Percentiles rank a stretch among this genome's conserved stretches.
phyloP scores from a whole-genome alignment of 2,797 vertebrate species.

The Clamator glandarius region DNA sequence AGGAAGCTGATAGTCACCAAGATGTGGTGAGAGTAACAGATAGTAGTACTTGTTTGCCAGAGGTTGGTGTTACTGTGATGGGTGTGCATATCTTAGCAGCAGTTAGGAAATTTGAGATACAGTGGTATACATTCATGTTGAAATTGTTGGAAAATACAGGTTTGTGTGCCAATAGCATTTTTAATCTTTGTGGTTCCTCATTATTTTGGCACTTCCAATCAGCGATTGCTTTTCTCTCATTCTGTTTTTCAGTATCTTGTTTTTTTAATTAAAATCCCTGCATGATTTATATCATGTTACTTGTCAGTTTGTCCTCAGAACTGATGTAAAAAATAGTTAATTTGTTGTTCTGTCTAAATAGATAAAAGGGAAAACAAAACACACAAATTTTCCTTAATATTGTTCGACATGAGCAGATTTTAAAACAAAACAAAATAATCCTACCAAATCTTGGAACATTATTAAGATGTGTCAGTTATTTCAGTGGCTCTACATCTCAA shows the following conservation, averaged over 20 bases:
- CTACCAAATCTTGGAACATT: conserved; percentile 6
- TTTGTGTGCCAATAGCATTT: neutral
- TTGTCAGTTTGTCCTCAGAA: conserved; percentile 33
- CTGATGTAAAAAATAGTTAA: conserved; percentile 38
- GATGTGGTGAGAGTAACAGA: neutral
- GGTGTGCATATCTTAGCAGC: neutral
- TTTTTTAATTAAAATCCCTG: conserved; percentile 48
- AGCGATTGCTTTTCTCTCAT: neutral
- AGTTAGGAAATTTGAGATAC: neutral
- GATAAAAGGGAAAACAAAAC: conserved; percentile 24
- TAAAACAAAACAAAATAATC: neutral
- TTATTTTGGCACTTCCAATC: conserved; percentile 5
- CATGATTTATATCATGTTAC: conserved; percentile 52
- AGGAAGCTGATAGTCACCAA: neutral
- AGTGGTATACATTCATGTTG: neutral
- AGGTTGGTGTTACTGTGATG: neutral
- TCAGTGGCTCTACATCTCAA: conserved; percentile 15
- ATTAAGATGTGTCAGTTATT: neutral
- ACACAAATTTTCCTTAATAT: conserved; percentile 28
- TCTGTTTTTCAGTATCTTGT: neutral
- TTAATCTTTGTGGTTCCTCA: neutral
- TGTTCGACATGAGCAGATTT: conserved; percentile 22
- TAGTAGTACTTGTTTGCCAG: neutral
- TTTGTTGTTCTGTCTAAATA: conserved; percentile 49
- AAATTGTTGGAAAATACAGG: neutral